Evolutionary conservation across 2,888 invertebrate genomes (phyloP).

Genomic region (Drosophila mimetica): DNA sequence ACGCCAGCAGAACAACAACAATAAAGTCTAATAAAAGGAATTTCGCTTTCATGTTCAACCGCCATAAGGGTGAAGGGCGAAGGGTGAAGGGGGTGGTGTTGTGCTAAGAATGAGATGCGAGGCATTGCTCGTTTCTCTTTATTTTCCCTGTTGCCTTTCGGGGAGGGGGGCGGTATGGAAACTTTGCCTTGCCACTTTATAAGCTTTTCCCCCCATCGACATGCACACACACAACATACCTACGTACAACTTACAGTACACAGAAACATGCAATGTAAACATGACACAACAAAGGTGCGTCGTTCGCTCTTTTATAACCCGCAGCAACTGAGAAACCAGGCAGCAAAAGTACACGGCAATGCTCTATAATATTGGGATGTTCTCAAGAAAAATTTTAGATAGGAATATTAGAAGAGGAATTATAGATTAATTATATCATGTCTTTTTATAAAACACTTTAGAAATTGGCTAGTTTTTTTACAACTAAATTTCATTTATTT

Average conservation of each 20-base stretch:
- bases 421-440: too few species aligned
- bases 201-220: conserved; percentile 31
- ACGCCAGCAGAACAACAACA: conserved; percentile 29
- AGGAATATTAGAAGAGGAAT: too few species aligned
- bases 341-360: conserved; percentile 3
- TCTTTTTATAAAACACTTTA: too few species aligned
- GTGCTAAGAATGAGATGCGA: conserved; percentile 19
- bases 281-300: conserved; percentile 61
- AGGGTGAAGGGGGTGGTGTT: conserved; percentile 30
- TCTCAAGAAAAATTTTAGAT: not conserved
- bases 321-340: conserved; percentile 23
- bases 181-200: conserved; percentile 54
- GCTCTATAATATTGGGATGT: not conserved
- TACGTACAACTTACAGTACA: conserved; percentile 3
- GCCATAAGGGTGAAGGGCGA: conserved; percentile 41
- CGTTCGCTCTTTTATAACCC: conserved; percentile 46
- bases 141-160: conserved; percentile 28
- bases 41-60: conserved; percentile 73
- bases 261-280: conserved; percentile 29
- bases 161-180: conserved; percentile 35
- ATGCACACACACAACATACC: conserved; percentile 7
- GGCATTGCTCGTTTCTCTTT: conserved; percentile 22
- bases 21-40: conserved; percentile 72
- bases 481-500: too few species aligned
- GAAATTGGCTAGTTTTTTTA: too few species aligned